Base-by-base conservation (phyloP, 2,797 vertebrate species). In the Acipenser transmontanus region DNA sequence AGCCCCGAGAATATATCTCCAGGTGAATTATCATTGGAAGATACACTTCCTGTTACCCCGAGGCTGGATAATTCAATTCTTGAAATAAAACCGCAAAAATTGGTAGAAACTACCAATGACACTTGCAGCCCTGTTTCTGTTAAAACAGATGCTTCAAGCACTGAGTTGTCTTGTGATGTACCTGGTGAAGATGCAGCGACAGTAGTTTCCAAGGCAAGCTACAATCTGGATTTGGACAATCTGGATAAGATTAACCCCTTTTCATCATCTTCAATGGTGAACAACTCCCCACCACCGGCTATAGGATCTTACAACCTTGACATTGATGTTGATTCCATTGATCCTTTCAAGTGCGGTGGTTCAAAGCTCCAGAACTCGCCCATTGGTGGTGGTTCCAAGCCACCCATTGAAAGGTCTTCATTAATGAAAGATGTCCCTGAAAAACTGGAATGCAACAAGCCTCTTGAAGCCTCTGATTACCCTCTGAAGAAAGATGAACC, bases 91-190 rank as follows among this genome's bases (percentile, higher is more conserved):
- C 70, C 0, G 50, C 34, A 34, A 34, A 34, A 34, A 34, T 34
- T 34, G 34, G 34, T 34, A 34, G 34, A 34, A 34, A 34, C 34
- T 34, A 34, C 34, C 0, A 57, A 64, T 85, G 17, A 70, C 63
- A 74, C 77, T 7, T 84, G 90, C 8, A 87, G 82, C 74, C 89
- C 86, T 0, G 84, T 90, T 63, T 77, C 91, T 63, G 84, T 81
- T 0, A 77, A 85, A 63, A 50, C 67, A 49, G 59, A 63, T 52
- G 51, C 68, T 48, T 49, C 6, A 7, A 57, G 34, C 34, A 34
- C 34, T 34, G 34, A 34, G 2, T 34, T 34, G 34, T 34, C 20
- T 0, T 10, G 47, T 0, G 68, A 68, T 17, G 71, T 70, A 20
- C 65, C 72, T 1, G 34, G 34, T 34, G 74, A 78, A 49, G 69